A percentile compares a stretch with the other conserved stretches of the same genome.
These are phyloP conservation scores for Diadumene lineata DNA, from an alignment of 92 coral and sea anemone genomes.

Conservation along the genomic window DNA sequence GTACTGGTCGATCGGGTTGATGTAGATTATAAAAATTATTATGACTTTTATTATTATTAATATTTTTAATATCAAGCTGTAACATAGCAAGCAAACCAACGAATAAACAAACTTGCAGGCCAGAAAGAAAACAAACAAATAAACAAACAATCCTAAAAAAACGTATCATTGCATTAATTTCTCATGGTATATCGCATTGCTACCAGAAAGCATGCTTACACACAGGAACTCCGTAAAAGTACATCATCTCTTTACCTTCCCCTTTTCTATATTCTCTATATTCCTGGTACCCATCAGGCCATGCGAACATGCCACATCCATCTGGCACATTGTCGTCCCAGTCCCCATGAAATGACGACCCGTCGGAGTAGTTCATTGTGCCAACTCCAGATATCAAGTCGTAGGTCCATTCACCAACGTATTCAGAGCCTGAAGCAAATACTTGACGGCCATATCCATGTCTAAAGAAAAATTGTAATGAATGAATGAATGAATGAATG, in stretches of 20 bases:
- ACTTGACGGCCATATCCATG: slow-evolving; percentile 71
- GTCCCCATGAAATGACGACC: slow-evolving; percentile 64
- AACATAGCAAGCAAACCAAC: too few species aligned
- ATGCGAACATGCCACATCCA: slow-evolving; percentile 61
- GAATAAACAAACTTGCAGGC: too few species aligned
- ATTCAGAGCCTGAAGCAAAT: slow-evolving; percentile 60
- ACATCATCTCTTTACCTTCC: background rate
- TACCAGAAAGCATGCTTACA: background rate
- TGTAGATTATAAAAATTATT: too few species aligned
- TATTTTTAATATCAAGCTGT: too few species aligned
- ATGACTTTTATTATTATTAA: too few species aligned
- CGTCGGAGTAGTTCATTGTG: slow-evolving; percentile 63
- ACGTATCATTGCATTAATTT: background rate
- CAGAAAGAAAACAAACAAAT: too few species aligned
- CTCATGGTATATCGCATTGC: background rate
- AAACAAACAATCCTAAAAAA: too few species aligned
- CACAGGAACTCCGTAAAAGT: background rate
- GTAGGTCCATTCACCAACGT: slow-evolving; percentile 78
- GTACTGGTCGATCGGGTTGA: too few species aligned
- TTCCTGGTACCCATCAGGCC: background rate
- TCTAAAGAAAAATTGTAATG: slow-evolving; percentile 19
- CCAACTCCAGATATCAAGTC: slow-evolving; percentile 74
- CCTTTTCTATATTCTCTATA: background rate
- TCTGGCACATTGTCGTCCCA: slow-evolving; percentile 65
- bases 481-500: background rate